A percentile compares a stretch with the other conserved stretches of the same genome.
Conservation (phyloP, 2,888 invertebrate genomes). For the Scaptomyza reducta region DNA sequence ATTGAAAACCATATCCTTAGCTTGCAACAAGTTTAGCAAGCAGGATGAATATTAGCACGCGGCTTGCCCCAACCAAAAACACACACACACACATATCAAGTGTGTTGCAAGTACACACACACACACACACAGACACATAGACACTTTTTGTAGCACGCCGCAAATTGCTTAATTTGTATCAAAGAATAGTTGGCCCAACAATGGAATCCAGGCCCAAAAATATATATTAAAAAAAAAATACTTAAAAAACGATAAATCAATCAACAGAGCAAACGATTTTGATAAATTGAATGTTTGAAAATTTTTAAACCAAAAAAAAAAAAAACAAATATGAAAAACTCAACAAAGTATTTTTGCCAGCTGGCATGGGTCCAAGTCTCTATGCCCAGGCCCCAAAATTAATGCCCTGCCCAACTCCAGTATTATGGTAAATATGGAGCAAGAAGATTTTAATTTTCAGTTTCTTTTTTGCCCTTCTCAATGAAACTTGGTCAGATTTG, state of each 20-base stretch:
- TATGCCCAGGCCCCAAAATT: slow-evolving; percentile 40
- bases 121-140: not conserved
- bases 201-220: slow-evolving; percentile 28
- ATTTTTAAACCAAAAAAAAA: slow-evolving; percentile 20
- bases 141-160: slow-evolving; percentile 63
- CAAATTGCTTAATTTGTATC: slow-evolving; percentile 63
- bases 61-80: slow-evolving; percentile 44
- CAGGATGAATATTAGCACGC: slow-evolving; percentile 43
- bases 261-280: slow-evolving; percentile 43
- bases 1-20: slow-evolving; percentile 4
- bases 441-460: slow-evolving; percentile 10
- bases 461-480: slow-evolving; percentile 27
- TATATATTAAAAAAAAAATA: slow-evolving; percentile 15
- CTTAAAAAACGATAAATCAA: slow-evolving; percentile 35
- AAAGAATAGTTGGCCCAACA: slow-evolving; percentile 45
- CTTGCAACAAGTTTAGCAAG: slow-evolving; percentile 28
- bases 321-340: slow-evolving; percentile 27
- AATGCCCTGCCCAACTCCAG: slow-evolving; percentile 22
- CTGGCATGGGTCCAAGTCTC: slow-evolving; percentile 64
- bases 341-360: slow-evolving; percentile 47
- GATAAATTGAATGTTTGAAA: slow-evolving; percentile 57
- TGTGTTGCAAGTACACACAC: not conserved
- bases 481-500: slow-evolving; percentile 66
- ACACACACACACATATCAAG: slow-evolving; percentile 15
- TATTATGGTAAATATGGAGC: slow-evolving; percentile 37